phyloP scores from a whole-genome alignment of 2,797 vertebrate genomes.

The Bradypodion pumilum region DNA sequence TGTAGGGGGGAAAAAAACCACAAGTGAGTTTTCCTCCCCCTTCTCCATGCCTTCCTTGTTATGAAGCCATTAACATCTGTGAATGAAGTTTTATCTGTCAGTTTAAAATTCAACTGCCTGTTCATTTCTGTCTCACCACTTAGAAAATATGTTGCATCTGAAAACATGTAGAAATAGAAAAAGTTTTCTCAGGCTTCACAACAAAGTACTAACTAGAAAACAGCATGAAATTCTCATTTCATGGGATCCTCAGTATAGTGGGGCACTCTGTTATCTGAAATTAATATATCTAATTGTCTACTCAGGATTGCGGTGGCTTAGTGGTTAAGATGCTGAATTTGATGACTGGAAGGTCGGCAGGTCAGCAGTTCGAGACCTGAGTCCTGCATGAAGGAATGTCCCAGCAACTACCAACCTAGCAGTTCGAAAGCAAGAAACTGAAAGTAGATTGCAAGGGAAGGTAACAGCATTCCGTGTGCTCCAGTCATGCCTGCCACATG shows the following conservation, averaged over 20 bases:
- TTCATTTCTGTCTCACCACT: constrained; percentile 24
- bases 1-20: constrained; percentile 47
- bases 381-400: too few species aligned
- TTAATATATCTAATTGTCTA: too few species aligned
- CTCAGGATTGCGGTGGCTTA: too few species aligned
- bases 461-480: too few species aligned
- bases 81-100: constrained; percentile 47
- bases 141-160: constrained; percentile 18
- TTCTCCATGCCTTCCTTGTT: background rate
- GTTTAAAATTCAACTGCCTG: constrained; percentile 32
- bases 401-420: too few species aligned
- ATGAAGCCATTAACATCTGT: constrained; percentile 45
- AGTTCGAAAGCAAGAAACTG: too few species aligned
- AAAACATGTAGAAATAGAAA: constrained; percentile 16
- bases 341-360: too few species aligned
- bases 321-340: too few species aligned
- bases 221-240: constrained; percentile 10
- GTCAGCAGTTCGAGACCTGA: too few species aligned
- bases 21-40: constrained; percentile 30
- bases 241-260: background rate
- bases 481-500: too few species aligned
- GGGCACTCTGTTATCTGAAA: background rate
- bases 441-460: too few species aligned
- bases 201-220: background rate
- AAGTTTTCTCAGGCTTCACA: background rate